Evolutionary conservation across 35 echinoderm and acorn worm genomes (phyloP).

Genomic region (Lytechinus variegatus): DNA sequence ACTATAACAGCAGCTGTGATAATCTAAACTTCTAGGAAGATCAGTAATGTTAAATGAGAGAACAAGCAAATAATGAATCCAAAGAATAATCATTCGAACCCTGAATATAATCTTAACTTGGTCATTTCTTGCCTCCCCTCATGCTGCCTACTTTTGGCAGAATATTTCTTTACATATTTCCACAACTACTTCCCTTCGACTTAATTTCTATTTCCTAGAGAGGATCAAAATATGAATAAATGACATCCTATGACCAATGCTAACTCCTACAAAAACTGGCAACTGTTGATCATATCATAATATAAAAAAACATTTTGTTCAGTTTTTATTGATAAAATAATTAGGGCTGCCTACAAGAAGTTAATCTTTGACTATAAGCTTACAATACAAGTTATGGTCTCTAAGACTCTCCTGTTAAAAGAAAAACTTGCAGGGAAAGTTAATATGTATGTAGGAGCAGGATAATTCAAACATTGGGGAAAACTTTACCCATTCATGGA

Average conservation of each 20-base stretch:
- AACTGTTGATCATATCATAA: neutral
- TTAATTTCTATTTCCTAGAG: neutral
- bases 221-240: neutral
- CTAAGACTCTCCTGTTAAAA: neutral
- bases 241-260: constrained; percentile 10
- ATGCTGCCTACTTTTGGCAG: neutral
- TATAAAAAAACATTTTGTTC: too few relatives aligned
- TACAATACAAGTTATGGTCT: neutral
- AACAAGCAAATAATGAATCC: neutral
- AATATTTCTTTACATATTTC: neutral
- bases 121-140: neutral
- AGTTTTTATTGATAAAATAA: too few relatives aligned
- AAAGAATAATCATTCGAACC: neutral
- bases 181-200: neutral
- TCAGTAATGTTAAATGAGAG: neutral
- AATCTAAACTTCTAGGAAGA: neutral
- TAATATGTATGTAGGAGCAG: neutral
- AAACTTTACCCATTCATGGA: too few relatives aligned
- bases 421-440: neutral
- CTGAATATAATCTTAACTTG: neutral
- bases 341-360: neutral
- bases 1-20: neutral
- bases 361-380: neutral
- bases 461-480: neutral
- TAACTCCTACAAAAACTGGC: neutral